Evolutionary conservation across 2,113 vertebrate species (phyloP).

Genomic region (Protobothrops mucrosquamatus): DNA sequence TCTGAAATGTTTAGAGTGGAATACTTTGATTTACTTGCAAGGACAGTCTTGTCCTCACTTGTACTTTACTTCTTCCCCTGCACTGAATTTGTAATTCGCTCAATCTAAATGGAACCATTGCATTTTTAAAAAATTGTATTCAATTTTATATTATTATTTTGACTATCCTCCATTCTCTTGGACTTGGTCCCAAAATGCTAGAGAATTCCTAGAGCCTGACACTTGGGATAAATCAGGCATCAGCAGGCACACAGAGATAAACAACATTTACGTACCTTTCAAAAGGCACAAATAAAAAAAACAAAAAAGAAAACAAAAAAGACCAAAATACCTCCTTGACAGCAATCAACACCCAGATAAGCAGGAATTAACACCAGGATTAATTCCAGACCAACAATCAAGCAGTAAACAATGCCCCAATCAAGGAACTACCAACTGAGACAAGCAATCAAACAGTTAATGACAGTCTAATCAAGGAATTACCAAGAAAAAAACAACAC

Average conservation of each 20-base stretch:
- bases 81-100: neutral
- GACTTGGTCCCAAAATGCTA: neutral
- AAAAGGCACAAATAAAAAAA: neutral
- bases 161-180: neutral
- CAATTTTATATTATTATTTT: neutral
- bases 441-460: neutral
- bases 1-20: neutral
- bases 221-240: neutral
- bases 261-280: neutral
- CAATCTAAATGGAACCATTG: neutral
- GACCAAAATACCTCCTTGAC: neutral
- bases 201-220: neutral
- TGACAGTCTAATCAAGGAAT: neutral
- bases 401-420: neutral
- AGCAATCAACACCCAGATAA: neutral
- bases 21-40: neutral
- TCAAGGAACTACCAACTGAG: neutral
- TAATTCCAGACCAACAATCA: neutral
- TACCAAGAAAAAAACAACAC: neutral
- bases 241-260: neutral
- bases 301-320: neutral
- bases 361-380: neutral
- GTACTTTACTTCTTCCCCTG: neutral
- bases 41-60: neutral
- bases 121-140: neutral